These are phyloP conservation scores for Beaufortia kweichowensis DNA, from an alignment of 2,113 vertebrate species.

Conservation along the genomic window DNA sequence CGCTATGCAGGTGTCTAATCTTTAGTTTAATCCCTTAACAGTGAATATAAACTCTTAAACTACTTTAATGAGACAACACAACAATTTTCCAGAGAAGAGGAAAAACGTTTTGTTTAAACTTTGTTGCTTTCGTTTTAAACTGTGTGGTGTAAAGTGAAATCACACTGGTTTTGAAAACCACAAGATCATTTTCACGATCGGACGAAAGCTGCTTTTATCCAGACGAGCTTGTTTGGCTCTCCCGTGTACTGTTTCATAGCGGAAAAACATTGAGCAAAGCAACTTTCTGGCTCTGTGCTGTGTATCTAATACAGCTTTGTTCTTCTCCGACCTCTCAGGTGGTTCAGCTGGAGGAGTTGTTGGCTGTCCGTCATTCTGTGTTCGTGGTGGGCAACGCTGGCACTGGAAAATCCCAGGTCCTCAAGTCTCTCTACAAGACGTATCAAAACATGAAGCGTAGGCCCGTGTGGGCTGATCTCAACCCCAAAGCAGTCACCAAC, in stretches of 20 bases:
- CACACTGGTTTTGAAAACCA: neutral
- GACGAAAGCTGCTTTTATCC: neutral
- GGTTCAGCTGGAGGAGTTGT: constrained; percentile 91
- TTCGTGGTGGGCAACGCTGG: constrained; percentile 91
- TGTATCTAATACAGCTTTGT: neutral
- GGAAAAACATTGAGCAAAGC: neutral
- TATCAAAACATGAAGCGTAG: constrained; percentile 87
- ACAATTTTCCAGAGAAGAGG: too few relatives aligned
- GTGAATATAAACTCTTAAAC: too few relatives aligned
- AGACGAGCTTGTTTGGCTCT: neutral
- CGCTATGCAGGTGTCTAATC: neutral
- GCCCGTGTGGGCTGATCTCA: constrained; percentile 90
- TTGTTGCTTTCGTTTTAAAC: neutral
- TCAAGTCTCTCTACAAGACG: constrained; percentile 86
- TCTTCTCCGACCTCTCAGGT: constrained; percentile 71
- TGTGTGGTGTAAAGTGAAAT: neutral
- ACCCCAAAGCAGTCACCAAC: constrained; percentile 87
- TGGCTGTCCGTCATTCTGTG: constrained; percentile 90
- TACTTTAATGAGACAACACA: too few relatives aligned
- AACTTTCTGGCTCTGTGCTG: neutral
- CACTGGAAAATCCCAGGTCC: constrained; percentile 91
- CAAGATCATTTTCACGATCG: neutral
- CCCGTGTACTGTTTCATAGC: neutral
- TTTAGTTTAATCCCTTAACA: too few relatives aligned
- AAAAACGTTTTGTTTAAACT: neutral